Base-by-base conservation (phyloP, 2,113 vertebrate genomes). In the Ornithorhynchus anatinus region DNA sequence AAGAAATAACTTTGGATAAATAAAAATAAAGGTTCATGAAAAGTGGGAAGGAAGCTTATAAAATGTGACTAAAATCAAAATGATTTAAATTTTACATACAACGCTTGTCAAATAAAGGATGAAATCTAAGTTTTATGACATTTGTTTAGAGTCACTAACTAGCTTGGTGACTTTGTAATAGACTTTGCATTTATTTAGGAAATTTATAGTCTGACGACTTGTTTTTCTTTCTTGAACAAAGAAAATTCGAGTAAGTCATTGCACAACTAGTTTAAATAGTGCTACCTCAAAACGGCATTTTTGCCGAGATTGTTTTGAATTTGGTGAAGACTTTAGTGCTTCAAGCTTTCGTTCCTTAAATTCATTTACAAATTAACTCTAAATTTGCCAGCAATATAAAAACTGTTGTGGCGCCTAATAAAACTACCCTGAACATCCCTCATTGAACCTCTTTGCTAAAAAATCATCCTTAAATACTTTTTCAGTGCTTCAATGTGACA, bases 131-230 rank as follows among this genome's bases (percentile, higher is more conserved):
- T 83, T 88, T 90, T 84, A 83, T 88, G 85, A 86, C 81, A 88
- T 73, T 81, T 74, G 20, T 92, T 94, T 95, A 95, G 92, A 94
- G 94, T 95, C 94, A 94, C 93, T 88, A 82, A 87, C 89, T 85
- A 78, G 39, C 65, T 86, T 2, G 47, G 91, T 92, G 92, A 94
- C 94, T 94, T 88, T 81, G 81, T 86, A 85, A 87, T 61, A 91
- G 71, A 73, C 67, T 79, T 71, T 63, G 53, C 60, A 73, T 84
- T 73, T 86, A 84, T 81, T 84, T 80, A 88, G 89, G 86, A 87
- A 85, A 85, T 91, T 95, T 94, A 94, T 88, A 94, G 93, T 94
- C 92, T 90, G 79, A 68, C 89, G 91, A 93, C 93, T 92, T 79
- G 5, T 51, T 47, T 79, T 86, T 82, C 84, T 88, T 90, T 87